These are phyloP conservation scores for Drosophila anomelani DNA, from an alignment of 2,888 invertebrate species.

Conservation along the genomic window DNA sequence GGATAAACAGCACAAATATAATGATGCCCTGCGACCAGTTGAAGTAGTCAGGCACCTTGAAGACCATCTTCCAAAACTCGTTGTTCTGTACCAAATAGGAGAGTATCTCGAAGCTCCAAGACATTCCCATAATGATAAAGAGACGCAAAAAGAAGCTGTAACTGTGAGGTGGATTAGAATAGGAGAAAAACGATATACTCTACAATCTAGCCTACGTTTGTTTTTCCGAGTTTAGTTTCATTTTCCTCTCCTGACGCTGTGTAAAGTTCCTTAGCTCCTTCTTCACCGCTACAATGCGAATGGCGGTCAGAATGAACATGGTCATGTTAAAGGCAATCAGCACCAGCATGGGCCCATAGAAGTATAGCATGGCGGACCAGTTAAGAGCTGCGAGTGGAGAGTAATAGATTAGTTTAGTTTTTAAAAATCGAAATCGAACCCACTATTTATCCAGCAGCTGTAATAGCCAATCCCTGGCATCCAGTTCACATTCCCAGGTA, in stretches of 20 bases:
- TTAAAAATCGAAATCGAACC: constrained; percentile 28
- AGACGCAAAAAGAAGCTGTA: constrained; percentile 91
- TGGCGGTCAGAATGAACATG: no score
- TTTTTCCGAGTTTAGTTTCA: constrained; percentile 68
- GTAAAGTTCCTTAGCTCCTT: constrained; percentile 64
- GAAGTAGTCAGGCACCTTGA: constrained; percentile 42
- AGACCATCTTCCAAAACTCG: background rate
- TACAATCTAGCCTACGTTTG: constrained; percentile 64
- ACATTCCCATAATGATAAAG: constrained; percentile 93
- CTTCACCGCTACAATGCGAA: constrained; percentile 73
- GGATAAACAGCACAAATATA: constrained; percentile 72
- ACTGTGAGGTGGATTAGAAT: constrained; percentile 83
- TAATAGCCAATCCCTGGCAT: constrained; percentile 86
- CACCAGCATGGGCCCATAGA: constrained; percentile 77
- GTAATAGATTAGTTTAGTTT: background rate
- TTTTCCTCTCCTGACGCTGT: constrained; percentile 64
- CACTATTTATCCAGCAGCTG: constrained; percentile 87
- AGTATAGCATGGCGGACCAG: constrained; percentile 80
- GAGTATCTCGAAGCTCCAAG: constrained; percentile 92
- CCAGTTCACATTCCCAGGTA: constrained; percentile 27
- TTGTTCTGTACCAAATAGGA: constrained; percentile 86
- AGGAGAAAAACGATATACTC: background rate
- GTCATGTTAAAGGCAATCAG: constrained; percentile 77
- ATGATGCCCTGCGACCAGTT: constrained; percentile 69
- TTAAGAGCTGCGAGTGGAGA: constrained; percentile 50